phyloP scores from a whole-genome alignment of 2,113 vertebrate species.

The Bolborhynchus lineola region DNA sequence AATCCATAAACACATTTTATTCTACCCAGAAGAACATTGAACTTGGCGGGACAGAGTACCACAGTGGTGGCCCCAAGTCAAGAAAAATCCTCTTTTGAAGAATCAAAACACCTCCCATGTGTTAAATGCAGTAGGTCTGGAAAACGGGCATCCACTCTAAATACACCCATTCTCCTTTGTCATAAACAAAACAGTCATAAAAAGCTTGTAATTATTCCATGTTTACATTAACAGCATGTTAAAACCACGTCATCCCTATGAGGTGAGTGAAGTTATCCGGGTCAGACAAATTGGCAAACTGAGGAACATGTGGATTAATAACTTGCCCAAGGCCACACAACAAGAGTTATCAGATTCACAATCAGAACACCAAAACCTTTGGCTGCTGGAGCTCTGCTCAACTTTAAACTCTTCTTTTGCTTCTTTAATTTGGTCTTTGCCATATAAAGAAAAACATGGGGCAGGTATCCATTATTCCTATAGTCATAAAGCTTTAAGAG shows the following conservation, averaged over 20 bases:
- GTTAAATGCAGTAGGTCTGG: background rate
- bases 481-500: background rate
- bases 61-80: background rate
- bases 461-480: accelerated
- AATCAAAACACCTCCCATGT: background rate
- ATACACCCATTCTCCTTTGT: background rate
- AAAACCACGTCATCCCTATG: background rate
- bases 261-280: background rate
- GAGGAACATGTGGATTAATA: background rate
- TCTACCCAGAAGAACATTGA: slow-evolving; percentile 34
- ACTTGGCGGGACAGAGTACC: slow-evolving; percentile 18
- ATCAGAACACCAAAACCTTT: background rate
- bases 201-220: background rate
- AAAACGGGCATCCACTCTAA: background rate
- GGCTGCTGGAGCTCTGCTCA: background rate
- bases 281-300: background rate
- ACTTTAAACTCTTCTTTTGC: background rate
- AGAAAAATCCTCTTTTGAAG: slow-evolving; percentile 36
- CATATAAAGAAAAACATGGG: background rate
- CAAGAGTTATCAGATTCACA: background rate
- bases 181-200: background rate
- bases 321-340: slow-evolving; percentile 4
- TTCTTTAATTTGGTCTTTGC: background rate
- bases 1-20: slow-evolving; percentile 37
- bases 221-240: background rate